Evolutionary conservation across 2,888 invertebrate species (phyloP), one percentile per base, ranked within the genome.

Genomic region (Scaptomyza reducta): DNA sequence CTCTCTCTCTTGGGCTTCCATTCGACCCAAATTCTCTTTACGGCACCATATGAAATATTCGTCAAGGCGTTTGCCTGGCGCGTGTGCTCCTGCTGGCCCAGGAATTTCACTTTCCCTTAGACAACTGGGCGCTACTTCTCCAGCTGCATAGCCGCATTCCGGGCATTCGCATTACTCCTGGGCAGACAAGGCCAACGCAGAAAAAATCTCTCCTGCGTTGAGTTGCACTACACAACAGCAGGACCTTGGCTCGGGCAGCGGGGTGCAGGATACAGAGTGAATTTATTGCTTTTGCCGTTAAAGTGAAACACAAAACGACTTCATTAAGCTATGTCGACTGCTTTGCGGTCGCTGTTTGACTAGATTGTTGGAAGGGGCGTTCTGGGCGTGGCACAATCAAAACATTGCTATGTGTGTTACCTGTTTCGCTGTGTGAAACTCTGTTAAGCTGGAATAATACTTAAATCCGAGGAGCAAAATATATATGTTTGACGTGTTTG

Each of bases 221-320:
- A 35, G 70, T 56, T 70, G 70, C 78, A 69, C 25, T 62, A 54
- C 60, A 54, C 55, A 60, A 53, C 55, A 53, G 46, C 64, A 57
- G 50, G 35, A 40, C 5, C 3, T 40, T 44, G 25, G n/a, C n/a
- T 44, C 2, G n/a, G 27, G 10, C 0, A 6, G 44, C 16, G 5
- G 31, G 5, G 25, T 35, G 49, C 22, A 42, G 35, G 44, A 57
- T 56, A 60, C 38, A 74, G 74, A 74, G 71, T 79, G 70, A 87
- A 83, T 83, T 87, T 83, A 83, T 83, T 85, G 83, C 87, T 71
- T 67, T 77, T 68, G 67, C 74, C 69, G 79, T 68, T 74, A 77
- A 81, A 79, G 85, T 79, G 77, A 83, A 83, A 85, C 79, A 85
- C 79, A 85, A 87, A 83, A 82, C 79, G 87, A 87, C 82, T 81